Evolutionary conservation across 2,797 vertebrate species (phyloP).

Genomic region (Falco concolor): DNA sequence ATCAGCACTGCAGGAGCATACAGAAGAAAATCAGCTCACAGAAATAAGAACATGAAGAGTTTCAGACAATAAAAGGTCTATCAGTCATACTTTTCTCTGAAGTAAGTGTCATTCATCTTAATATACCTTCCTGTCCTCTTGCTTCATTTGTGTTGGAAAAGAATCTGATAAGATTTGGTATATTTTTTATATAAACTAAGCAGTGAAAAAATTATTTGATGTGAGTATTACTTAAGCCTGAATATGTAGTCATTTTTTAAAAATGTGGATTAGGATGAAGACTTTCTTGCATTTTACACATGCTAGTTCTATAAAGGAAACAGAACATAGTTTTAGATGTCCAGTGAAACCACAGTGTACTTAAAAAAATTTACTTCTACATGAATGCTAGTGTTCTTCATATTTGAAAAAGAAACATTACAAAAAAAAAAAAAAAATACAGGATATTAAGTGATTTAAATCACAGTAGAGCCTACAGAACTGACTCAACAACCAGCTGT

Average conservation of each 20-base stretch:
- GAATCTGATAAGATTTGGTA: not conserved
- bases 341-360: not conserved
- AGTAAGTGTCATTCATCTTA: not conserved
- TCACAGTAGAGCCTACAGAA: slow-evolving; percentile 17
- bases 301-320: not conserved
- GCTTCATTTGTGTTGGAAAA: not conserved
- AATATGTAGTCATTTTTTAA: not conserved
- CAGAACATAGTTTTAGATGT: not conserved
- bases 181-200: not conserved
- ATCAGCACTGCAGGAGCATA: not conserved
- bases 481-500: slow-evolving; percentile 25
- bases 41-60: not conserved
- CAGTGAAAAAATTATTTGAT: not conserved
- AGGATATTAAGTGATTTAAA: slow-evolving; percentile 55
- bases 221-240: not conserved
- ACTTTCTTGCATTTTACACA: not conserved
- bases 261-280: not conserved
- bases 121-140: not conserved
- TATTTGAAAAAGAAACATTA: not conserved
- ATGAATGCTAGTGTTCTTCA: not conserved
- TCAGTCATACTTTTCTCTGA: not conserved
- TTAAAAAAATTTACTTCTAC: not conserved
- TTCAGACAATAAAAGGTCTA: not conserved
- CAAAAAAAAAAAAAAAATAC: not conserved
- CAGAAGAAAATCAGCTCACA: not conserved